A percentile compares a stretch with the other conserved stretches of the same genome.
phyloP scores from a whole-genome alignment of 2,797 vertebrate species.

The Enteromius anoplus region DNA sequence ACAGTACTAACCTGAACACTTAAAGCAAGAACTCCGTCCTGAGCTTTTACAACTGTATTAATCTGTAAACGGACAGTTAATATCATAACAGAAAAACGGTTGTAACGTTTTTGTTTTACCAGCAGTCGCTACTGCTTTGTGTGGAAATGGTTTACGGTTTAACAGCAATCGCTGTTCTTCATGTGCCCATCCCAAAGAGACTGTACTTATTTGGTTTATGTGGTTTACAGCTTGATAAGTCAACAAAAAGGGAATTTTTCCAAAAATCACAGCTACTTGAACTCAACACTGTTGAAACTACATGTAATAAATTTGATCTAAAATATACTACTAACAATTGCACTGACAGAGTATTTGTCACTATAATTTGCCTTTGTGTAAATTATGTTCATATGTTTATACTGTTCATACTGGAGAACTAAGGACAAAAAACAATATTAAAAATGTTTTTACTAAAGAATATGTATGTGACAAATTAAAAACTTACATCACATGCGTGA shows the following conservation, averaged over 20 bases:
- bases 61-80: neutral
- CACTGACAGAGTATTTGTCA: neutral
- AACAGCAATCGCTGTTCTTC: neutral
- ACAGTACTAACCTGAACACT: neutral
- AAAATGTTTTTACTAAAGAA: slow-evolving; percentile 21
- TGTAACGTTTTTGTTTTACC: neutral
- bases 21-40: neutral
- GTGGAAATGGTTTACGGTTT: neutral
- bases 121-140: neutral
- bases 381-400: slow-evolving; percentile 45
- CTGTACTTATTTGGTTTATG: neutral
- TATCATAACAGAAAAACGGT: neutral
- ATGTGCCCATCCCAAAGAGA: neutral
- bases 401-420: slow-evolving; percentile 50
- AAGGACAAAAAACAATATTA: slow-evolving; percentile 55
- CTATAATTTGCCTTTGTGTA: slow-evolving; percentile 26
- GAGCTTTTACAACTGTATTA: neutral
- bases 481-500: neutral
- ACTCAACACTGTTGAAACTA: neutral
- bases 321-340: neutral
- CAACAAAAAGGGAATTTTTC: neutral
- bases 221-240: neutral
- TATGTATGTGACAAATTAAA: neutral
- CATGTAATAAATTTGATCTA: neutral
- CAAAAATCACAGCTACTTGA: neutral